A percentile compares a stretch with the other conserved stretches of the same genome.
Evolutionary conservation across 1,140 invertebrate genomes (phyloP).

Genomic region (Zeugodacus cucurbitae): DNA sequence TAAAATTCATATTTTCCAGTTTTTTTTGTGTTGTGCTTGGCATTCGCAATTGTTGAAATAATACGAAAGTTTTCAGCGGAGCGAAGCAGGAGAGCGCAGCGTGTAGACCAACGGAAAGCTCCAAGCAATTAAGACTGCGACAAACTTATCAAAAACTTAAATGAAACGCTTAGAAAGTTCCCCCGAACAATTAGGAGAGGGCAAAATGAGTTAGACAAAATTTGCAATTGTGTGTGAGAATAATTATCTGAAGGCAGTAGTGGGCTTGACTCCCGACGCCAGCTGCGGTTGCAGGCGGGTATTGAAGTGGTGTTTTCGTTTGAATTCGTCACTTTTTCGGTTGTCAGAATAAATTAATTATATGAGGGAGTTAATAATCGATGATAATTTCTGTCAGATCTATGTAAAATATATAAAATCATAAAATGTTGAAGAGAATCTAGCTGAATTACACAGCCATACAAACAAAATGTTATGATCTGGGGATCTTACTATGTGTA

Average conservation of each 20-base stretch:
- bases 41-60: neutral
- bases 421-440: too few relatives aligned
- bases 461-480: too few relatives aligned
- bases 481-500: too few relatives aligned
- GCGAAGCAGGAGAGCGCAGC: neutral
- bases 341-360: too few relatives aligned
- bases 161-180: neutral
- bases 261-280: neutral
- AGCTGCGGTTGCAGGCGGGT: too few relatives aligned
- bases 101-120: neutral
- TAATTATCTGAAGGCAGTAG: neutral
- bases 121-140: neutral
- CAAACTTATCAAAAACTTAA: constrained; percentile 5
- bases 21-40: neutral
- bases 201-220: neutral
- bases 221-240: neutral
- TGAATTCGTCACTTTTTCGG: too few relatives aligned
- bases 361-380: too few relatives aligned
- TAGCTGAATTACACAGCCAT: too few relatives aligned
- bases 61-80: neutral
- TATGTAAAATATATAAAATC: too few relatives aligned
- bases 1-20: constrained; percentile 3
- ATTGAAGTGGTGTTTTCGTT: too few relatives aligned
- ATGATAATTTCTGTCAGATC: too few relatives aligned
- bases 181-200: neutral